Evolutionary conservation across 2,888 invertebrate genomes (phyloP), one percentile per base, ranked within the genome.

Genomic region (Hemithea aestivaria): DNA sequence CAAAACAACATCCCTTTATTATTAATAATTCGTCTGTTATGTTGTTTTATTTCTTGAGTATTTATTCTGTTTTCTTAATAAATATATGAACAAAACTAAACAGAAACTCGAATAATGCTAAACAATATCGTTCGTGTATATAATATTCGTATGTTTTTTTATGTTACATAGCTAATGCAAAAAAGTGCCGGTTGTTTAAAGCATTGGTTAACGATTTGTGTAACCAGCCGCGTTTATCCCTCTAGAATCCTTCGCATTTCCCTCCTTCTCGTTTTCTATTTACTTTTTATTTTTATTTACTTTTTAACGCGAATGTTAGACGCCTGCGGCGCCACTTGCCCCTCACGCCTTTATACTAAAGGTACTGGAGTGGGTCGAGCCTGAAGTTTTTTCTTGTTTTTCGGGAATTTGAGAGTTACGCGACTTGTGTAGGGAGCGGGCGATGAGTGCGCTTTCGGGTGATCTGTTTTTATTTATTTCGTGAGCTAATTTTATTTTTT

Each of bases 261-360:
- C 63, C 72, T 69, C 64, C 61, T 77, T 75, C 68, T 58, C 58
- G 56, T 47, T 42, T 36, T 42, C 20, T 35, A 40, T 40, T 40
- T 39, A 28, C 39, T 40, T 32, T 64, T 61, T 66, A 62, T 63
- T 63, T 66, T 63, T 64, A 64, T 71, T 69, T 66, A 61, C 61
- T 66, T 62, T 56, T 61, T 48, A 58, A 61, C 59, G 65, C 66
- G 57, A 66, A 64, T 53, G 66, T 74, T 74, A 76, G 71, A 68
- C 68, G 73, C 77, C 67, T 51, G 58, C 53, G 66, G 72, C 64
- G 64, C 71, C 73, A 73, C 75, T 78, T 73, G 58, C 58, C 59
- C 52, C 61, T 56, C 57, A 57, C 57, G 58, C 65, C 65, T 68
- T 66, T 62, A 66, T 64, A 59, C 60, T 56, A 59, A 59, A 49